Evolutionary conservation across 2,888 invertebrate species (phyloP).

Genomic region (Aporophyla lueneburgensis): DNA sequence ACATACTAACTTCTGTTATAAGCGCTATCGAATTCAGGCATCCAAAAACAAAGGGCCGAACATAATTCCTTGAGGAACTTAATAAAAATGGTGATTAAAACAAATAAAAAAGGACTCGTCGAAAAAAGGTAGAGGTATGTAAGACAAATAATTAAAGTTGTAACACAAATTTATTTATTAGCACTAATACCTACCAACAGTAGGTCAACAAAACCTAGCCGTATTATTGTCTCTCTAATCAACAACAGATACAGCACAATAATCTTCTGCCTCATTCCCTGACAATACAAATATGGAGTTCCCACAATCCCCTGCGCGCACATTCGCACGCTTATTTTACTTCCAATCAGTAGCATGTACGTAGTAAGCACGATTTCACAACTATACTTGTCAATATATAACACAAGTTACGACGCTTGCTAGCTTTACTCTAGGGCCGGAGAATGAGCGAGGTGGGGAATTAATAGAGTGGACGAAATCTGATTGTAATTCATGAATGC

Average conservation of each 20-base stretch:
- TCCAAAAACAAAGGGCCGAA: slow-evolving; percentile 1
- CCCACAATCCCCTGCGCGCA: slow-evolving; percentile 49
- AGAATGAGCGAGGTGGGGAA: slow-evolving; percentile 52
- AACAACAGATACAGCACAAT: slow-evolving; percentile 52
- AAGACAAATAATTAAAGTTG: neutral
- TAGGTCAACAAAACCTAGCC: neutral
- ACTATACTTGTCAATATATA: slow-evolving; percentile 66
- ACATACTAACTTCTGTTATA: neutral
- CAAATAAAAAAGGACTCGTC: neutral
- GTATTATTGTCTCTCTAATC: slow-evolving; percentile 45
- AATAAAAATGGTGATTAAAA: neutral
- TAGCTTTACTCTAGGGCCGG: slow-evolving; percentile 50
- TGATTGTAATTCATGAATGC: slow-evolving; percentile 35
- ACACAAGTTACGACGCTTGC: slow-evolving; percentile 59
- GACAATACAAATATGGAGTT: slow-evolving; percentile 61
- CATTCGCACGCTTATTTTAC: slow-evolving; percentile 61
- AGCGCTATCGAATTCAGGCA: neutral
- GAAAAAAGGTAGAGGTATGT: neutral
- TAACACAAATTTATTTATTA: neutral
- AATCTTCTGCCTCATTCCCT: slow-evolving; percentile 44
- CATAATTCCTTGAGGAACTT: neutral
- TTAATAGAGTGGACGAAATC: slow-evolving; percentile 43
- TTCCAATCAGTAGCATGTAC: slow-evolving; percentile 63
- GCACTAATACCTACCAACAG: neutral
- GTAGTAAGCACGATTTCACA: slow-evolving; percentile 66